Evolutionary conservation across 2,797 vertebrate genomes (phyloP).

Genomic region (Odontamblyopus lacepedii): DNA sequence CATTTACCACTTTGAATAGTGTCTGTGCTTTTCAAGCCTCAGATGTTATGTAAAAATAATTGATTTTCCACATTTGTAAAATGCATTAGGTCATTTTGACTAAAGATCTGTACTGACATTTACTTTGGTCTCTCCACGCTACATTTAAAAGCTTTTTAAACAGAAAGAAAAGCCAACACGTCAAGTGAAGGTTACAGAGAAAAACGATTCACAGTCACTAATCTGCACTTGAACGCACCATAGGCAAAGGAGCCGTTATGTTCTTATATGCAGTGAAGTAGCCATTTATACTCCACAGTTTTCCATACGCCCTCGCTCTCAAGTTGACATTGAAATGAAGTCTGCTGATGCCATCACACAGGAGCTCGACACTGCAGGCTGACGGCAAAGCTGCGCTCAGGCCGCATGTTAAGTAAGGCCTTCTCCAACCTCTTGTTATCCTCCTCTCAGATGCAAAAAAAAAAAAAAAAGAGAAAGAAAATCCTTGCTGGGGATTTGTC

Average conservation of each 20-base stretch:
- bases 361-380: slow-evolving; percentile 21
- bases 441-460: slow-evolving; percentile 37
- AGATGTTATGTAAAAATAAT: neutral
- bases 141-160: neutral
- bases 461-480: slow-evolving; percentile 28
- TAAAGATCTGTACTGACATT: neutral
- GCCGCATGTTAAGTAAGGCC: slow-evolving; percentile 22
- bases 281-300: slow-evolving; percentile 29
- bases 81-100: neutral
- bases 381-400: slow-evolving; percentile 7
- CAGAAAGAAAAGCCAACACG: neutral
- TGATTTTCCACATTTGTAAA: neutral
- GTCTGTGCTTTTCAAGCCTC: too few relatives aligned
- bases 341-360: slow-evolving; percentile 48
- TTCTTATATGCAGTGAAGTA: slow-evolving; percentile 5
- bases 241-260: neutral
- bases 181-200: neutral
- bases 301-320: slow-evolving; percentile 33
- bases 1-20: too few relatives aligned
- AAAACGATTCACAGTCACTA: neutral
- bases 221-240: neutral
- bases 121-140: neutral
- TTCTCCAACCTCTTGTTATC: slow-evolving; percentile 53
- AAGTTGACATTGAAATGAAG: slow-evolving; percentile 37
- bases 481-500: slow-evolving; percentile 58